A percentile compares a stretch with the other conserved stretches of the same genome.
Conservation (phyloP, 2,113 vertebrate genomes). For the Phalacrocorax pelagicus region DNA sequence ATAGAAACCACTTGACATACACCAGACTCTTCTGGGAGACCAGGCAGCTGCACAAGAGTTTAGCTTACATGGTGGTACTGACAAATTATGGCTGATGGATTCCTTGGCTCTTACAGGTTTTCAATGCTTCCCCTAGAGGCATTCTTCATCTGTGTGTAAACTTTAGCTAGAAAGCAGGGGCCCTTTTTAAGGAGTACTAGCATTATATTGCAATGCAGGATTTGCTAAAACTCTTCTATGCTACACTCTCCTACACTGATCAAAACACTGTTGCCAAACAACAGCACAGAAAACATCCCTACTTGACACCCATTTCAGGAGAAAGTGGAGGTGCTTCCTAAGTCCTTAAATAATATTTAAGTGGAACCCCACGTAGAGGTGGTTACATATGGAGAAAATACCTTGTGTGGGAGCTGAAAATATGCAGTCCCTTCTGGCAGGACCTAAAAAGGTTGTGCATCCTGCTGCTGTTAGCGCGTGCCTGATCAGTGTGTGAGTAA, state of each 20-base stretch:
- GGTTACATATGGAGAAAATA: not conserved
- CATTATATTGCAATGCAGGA: not conserved
- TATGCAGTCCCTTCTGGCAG: not conserved
- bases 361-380: not conserved
- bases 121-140: not conserved
- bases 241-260: not conserved
- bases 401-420: not conserved
- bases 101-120: constrained; percentile 27
- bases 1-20: not conserved
- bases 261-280: not conserved
- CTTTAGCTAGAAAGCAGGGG: not conserved
- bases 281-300: not conserved
- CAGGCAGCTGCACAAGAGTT: not conserved
- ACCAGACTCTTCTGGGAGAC: not conserved
- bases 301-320: not conserved
- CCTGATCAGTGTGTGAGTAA: not conserved
- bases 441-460: not conserved
- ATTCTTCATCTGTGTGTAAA: not conserved
- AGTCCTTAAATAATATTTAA: not conserved
- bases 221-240: not conserved
- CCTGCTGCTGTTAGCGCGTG: not conserved
- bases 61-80: not conserved
- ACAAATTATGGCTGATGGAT: not conserved
- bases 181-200: not conserved
- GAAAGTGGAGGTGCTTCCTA: not conserved